phyloP scores from a whole-genome alignment of 2,888 invertebrate genomes.

The Germaria angustata region DNA sequence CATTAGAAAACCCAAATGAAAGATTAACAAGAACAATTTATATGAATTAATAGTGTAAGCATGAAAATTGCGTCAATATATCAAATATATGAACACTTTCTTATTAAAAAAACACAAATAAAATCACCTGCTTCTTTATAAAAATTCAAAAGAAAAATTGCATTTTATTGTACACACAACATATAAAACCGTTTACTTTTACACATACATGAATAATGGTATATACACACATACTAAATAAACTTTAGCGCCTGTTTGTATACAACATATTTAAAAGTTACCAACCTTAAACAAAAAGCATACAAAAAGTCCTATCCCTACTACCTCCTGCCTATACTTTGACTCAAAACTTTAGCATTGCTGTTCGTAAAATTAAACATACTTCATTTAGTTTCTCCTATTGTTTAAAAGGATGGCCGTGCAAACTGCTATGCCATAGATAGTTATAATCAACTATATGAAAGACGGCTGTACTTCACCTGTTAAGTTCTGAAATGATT shows the following conservation, averaged over 20 bases:
- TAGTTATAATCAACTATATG: not conserved
- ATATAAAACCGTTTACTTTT: not conserved
- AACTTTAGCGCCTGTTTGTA: not conserved
- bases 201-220: not conserved
- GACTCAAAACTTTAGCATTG: slow-evolving; percentile 2
- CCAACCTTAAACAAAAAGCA: slow-evolving; percentile 11
- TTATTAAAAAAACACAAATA: not conserved
- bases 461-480: not conserved
- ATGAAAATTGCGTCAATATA: slow-evolving; percentile 43
- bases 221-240: not conserved
- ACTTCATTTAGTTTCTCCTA: not conserved
- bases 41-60: slow-evolving; percentile 9
- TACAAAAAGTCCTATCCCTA: not conserved
- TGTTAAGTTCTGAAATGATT: not conserved
- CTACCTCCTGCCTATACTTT: not conserved
- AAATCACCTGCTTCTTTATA: slow-evolving; percentile 9
- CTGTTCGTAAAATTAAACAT: not conserved
- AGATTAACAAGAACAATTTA: not conserved
- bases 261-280: slow-evolving; percentile 34
- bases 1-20: not conserved
- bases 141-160: slow-evolving; percentile 17
- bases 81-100: slow-evolving; percentile 7
- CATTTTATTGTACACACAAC: slow-evolving; percentile 3
- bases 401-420: slow-evolving; percentile 49
- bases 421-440: not conserved